Evolutionary conservation across 2,888 invertebrate species (phyloP).

Genomic region (Drosophila histrio): DNA sequence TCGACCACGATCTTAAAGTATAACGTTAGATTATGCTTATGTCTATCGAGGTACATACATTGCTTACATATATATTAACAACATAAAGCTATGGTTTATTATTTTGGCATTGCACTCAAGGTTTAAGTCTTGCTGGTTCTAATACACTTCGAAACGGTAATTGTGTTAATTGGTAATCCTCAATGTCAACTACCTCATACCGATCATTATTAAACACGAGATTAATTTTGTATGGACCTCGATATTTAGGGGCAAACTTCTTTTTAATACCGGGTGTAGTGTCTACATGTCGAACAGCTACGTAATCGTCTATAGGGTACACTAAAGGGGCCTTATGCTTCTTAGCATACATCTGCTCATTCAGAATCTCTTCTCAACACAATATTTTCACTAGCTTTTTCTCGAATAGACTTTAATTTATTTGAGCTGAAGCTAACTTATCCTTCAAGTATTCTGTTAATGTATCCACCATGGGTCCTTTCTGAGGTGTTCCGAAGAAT

Average conservation of each 20-base stretch:
- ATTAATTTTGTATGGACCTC: neutral
- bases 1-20: neutral
- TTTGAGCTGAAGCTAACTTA: neutral
- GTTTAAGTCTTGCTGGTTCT: neutral
- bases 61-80: too few relatives aligned
- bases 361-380: too few relatives aligned
- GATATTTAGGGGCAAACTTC: neutral
- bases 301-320: neutral
- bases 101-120: neutral
- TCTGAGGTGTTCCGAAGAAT: neutral
- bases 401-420: neutral
- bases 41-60: too few relatives aligned
- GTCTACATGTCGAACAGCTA: neutral
- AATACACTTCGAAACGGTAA: neutral
- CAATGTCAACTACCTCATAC: neutral
- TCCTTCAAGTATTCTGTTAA: neutral
- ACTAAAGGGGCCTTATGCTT: neutral
- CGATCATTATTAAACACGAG: neutral
- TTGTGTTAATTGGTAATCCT: conserved; percentile 3
- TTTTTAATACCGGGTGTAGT: neutral
- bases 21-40: too few relatives aligned
- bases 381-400: neutral
- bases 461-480: neutral
- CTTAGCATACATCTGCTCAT: neutral
- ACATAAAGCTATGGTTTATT: too few relatives aligned